These are phyloP conservation scores for Epinotia brunnichana DNA, from an alignment of 2,888 invertebrate species.

Conservation along the genomic window DNA sequence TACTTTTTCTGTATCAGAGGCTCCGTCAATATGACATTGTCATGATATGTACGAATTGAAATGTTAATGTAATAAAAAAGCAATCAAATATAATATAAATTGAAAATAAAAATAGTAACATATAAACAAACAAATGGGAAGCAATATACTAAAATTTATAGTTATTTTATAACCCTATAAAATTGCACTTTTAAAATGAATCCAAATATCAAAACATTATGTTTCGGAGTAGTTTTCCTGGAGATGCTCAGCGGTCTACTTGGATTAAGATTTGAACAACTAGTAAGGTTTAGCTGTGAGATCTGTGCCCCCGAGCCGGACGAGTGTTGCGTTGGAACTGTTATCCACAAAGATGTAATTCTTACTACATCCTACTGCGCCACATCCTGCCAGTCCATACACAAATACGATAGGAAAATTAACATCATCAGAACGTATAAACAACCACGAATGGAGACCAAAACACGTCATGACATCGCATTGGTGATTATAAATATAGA, in stretches of 20 bases:
- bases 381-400: conserved; percentile 22
- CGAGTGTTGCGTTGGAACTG: conserved; percentile 35
- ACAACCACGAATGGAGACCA: conserved; percentile 20
- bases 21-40: conserved; percentile 5
- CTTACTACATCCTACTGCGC: conserved; percentile 37
- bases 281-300: conserved; percentile 29
- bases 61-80: neutral
- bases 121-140: conserved; percentile 15
- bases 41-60: neutral
- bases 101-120: conserved; percentile 24
- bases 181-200: conserved; percentile 21
- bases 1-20: neutral
- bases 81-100: conserved; percentile 13
- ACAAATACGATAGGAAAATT: conserved; percentile 23
- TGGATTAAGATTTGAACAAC: conserved; percentile 34
- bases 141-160: neutral
- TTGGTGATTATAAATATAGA: conserved; percentile 28
- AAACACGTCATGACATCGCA: conserved; percentile 23
- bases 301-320: conserved; percentile 8
- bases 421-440: conserved; percentile 24
- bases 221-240: conserved; percentile 14
- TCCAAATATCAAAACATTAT: conserved; percentile 11
- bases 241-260: neutral
- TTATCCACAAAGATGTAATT: conserved; percentile 31
- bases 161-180: conserved; percentile 14